Evolutionary conservation across 2,888 invertebrate species (phyloP), one percentile per base, ranked within the genome.

Genomic region (Eupithecia exiguata): DNA sequence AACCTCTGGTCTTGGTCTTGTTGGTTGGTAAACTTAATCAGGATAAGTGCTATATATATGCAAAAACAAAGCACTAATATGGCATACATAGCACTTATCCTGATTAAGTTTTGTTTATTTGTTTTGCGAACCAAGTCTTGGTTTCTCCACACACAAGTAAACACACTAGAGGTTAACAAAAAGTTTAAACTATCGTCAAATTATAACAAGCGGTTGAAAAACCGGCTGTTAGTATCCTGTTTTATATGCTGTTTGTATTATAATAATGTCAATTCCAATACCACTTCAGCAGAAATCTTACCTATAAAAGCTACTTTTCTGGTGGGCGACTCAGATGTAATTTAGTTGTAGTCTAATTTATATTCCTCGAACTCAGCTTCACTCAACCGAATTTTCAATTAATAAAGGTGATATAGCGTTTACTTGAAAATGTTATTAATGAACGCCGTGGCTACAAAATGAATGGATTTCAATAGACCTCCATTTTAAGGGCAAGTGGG

Each of bases 361-460:
- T 58, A 63, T 67, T 58, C 58, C 70, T 68, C 49, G 43, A 18
- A 62, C 62, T 65, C 70, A 72, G 70, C 62, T 40, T 43, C n/a
- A 21, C 38, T 38, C 21, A 25, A 53, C 62, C 74, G 81, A 83
- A 86, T 85, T 84, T 89, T 90, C 88, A 88, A 90, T 91, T 91
- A 88, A 85, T 70, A 77, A 70, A 74, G 82, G 84, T 90, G 91
- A 91, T 82, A 84, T 77, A 82, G 89, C 90, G 82, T 84, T 88
- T 87, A 79, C 81, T 83, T 84, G 82, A 83, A 86, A 85, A 85
- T 83, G 77, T 89, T 83, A 89, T 89, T 91, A 91, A 92, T 92
- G 86, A 78, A 80, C 78, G 83, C 84, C 81, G 85, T 84, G 81
- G 86, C 82, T 80, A 77, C 80, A 75, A 82, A 80, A 80, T 82